Percentiles rank a stretch among this genome's conserved stretches.
phyloP scores from a whole-genome alignment of 2,113 vertebrate genomes.

The Nicator chloris region DNA sequence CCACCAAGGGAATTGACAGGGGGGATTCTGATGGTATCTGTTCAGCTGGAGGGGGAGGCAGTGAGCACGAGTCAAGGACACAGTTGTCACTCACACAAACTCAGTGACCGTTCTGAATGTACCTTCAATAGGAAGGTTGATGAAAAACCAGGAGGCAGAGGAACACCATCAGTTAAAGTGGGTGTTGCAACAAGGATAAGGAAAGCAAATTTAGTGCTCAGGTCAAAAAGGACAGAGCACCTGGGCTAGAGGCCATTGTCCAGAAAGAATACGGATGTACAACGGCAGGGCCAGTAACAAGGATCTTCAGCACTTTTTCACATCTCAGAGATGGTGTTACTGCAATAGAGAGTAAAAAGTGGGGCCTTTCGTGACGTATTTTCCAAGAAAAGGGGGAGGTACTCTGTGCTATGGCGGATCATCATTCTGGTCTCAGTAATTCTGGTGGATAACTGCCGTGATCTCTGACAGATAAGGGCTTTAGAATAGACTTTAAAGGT shows the following conservation, averaged over 20 bases:
- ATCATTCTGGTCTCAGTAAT: background rate
- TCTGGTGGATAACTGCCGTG: background rate
- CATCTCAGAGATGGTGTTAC: background rate
- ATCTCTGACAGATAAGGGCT: background rate
- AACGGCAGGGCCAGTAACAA: background rate
- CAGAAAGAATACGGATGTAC: background rate
- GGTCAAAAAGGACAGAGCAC: background rate
- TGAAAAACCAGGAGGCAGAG: background rate
- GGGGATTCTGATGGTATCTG: background rate
- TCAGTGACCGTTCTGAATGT: background rate
- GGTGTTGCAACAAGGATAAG: background rate
- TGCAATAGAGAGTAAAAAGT: background rate
- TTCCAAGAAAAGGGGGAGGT: background rate
- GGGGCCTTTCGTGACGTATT: background rate
- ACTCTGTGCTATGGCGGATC: background rate
- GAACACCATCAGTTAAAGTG: background rate
- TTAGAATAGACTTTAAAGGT: background rate
- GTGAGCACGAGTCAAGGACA: fast-evolving
- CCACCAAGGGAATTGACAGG: background rate
- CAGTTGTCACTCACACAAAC: background rate
- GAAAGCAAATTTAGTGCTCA: background rate
- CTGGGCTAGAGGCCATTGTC: fast-evolving
- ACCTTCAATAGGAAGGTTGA: fast-evolving
- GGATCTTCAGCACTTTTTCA: background rate
- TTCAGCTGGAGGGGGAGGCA: background rate